These are phyloP conservation scores for Ellobius talpinus DNA, from an alignment of 2,113 vertebrate species.

Conservation along the genomic window DNA sequence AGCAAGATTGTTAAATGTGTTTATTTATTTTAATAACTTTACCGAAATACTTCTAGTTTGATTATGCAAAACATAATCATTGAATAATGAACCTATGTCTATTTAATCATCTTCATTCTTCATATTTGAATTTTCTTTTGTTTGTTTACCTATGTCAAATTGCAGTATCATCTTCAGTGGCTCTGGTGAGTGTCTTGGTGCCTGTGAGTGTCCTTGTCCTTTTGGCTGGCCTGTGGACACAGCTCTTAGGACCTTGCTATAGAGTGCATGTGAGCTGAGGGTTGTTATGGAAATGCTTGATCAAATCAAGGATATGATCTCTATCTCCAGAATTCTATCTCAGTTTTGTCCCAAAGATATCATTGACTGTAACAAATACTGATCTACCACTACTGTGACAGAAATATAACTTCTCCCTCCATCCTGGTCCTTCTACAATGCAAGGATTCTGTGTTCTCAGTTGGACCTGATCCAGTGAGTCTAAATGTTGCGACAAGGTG, in stretches of 20 bases:
- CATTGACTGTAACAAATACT: background rate
- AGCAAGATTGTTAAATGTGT: background rate
- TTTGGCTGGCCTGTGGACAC: background rate
- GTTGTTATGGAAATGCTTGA: background rate
- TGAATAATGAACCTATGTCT: background rate
- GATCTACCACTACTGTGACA: background rate
- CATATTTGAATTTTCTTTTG: background rate
- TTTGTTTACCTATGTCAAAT: background rate
- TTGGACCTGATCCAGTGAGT: background rate
- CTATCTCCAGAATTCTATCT: background rate
- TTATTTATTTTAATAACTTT: background rate
- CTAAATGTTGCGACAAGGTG: background rate
- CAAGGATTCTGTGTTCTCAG: background rate
- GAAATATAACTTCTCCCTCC: background rate
- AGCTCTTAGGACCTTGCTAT: background rate
- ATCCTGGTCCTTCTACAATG: background rate
- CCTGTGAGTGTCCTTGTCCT: background rate
- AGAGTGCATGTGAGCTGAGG: background rate
- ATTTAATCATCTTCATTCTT: background rate
- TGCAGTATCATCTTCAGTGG: background rate
- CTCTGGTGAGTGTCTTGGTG: no score
- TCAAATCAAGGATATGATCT: background rate
- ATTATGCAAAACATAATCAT: background rate
- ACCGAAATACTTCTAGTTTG: background rate
- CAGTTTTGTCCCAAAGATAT: background rate